A percentile compares a stretch with the other conserved stretches of the same genome.
phyloP scores from a whole-genome alignment of 1,140 invertebrate species.

The Latrodectus geometricus region DNA sequence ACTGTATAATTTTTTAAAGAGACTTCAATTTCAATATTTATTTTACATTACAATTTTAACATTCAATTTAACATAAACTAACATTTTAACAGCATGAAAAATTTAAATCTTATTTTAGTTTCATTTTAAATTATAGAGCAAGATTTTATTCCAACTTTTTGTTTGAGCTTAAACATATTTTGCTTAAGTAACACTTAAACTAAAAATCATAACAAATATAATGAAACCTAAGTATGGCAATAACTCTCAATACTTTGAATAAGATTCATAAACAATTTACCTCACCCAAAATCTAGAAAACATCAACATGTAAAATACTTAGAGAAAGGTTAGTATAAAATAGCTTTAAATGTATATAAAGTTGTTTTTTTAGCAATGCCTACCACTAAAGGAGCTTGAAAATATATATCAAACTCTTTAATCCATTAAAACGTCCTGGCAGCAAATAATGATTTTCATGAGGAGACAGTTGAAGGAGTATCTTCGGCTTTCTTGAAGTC shows the following conservation, averaged over 20 bases:
- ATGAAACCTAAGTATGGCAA: too few relatives aligned
- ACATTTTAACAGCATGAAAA: too few relatives aligned
- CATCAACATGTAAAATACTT: neutral
- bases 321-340: neutral
- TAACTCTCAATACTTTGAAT: neutral
- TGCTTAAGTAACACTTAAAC: too few relatives aligned
- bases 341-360: constrained; percentile 3
- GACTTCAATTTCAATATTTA: too few relatives aligned
- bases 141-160: too few relatives aligned
- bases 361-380: neutral
- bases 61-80: too few relatives aligned
- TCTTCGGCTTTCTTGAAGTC: constrained; percentile 74
- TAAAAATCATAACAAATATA: too few relatives aligned
- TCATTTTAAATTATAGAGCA: too few relatives aligned
- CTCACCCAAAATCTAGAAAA: neutral
- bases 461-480: neutral
- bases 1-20: too few relatives aligned
- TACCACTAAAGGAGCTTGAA: constrained; percentile 4
- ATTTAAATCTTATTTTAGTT: too few relatives aligned
- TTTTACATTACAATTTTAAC: too few relatives aligned
- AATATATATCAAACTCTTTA: neutral
- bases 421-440: neutral
- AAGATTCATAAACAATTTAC: neutral
- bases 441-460: neutral
- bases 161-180: too few relatives aligned